phyloP scores from a whole-genome alignment of 35 echinoderm and acorn worm genomes.

The Acanthaster planci region DNA sequence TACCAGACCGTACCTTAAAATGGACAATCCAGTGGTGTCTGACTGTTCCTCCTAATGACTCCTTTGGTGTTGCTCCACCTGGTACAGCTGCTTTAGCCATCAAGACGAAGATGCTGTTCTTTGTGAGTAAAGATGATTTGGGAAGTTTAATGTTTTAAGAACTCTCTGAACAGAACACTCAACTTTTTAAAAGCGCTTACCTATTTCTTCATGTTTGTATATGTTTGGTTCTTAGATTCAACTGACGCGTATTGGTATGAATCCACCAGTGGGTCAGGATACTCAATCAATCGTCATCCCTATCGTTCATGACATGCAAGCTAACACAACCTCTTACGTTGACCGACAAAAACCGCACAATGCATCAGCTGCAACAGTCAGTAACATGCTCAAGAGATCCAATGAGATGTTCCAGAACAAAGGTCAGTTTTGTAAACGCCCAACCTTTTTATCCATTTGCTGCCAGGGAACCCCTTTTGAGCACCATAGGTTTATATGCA shows the following conservation, averaged over 20 bases:
- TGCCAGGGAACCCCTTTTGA: too few species aligned
- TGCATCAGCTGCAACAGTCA: slow-evolving; percentile 27
- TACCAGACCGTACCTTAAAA: slow-evolving; percentile 74
- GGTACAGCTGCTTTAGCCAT: slow-evolving; percentile 86
- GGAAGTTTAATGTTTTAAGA: background rate
- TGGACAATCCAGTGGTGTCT: slow-evolving; percentile 94
- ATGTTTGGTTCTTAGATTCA: slow-evolving; percentile 73
- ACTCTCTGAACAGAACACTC: too few species aligned
- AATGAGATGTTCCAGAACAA: slow-evolving; percentile 62
- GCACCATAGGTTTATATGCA: too few species aligned
- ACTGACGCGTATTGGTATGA: slow-evolving; percentile 65
- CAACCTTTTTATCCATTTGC: too few species aligned
- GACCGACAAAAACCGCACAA: slow-evolving; percentile 12
- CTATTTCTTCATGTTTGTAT: too few species aligned
- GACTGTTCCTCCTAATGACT: slow-evolving; percentile 68
- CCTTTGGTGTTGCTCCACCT: slow-evolving; percentile 48
- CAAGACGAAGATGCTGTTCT: slow-evolving; percentile 94
- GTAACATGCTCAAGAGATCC: slow-evolving; percentile 51
- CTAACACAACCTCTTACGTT: slow-evolving; percentile 58
- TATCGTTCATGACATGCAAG: slow-evolving; percentile 70
- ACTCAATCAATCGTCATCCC: slow-evolving; percentile 59
- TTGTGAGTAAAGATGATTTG: slow-evolving; percentile 65
- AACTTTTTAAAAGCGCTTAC: too few species aligned
- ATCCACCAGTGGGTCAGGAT: slow-evolving; percentile 51
- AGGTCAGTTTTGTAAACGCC: slow-evolving; percentile 27